These are phyloP conservation scores for Heliconius eleuchia DNA, from an alignment of 1,140 invertebrate species.

Conservation along the genomic window DNA sequence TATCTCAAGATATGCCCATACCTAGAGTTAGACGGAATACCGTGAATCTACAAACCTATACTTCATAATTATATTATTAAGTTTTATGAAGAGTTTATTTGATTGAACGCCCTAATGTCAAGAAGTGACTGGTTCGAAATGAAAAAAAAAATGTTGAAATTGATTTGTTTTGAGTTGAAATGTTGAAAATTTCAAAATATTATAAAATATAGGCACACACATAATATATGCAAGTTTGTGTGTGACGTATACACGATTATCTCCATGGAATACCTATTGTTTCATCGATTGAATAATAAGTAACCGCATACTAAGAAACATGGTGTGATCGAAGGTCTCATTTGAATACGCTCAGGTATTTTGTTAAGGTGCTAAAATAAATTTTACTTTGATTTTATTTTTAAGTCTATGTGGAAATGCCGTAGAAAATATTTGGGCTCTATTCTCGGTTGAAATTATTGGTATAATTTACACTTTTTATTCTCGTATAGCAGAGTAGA, in stretches of 20 bases:
- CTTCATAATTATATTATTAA: too few species aligned
- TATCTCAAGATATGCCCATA: too few species aligned
- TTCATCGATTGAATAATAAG: not conserved
- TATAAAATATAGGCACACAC: too few species aligned
- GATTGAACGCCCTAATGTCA: too few species aligned
- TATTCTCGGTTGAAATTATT: not conserved
- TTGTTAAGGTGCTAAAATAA: not conserved
- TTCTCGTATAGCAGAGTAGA: not conserved
- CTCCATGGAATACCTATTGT: slow-evolving; percentile 6
- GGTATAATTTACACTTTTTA: not conserved
- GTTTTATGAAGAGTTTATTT: too few species aligned
- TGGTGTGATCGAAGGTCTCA: not conserved
- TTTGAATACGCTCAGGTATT: slow-evolving; percentile 3
- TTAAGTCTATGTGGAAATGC: not conserved
- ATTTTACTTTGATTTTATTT: not conserved
- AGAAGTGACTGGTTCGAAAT: too few species aligned
- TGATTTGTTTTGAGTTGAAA: too few species aligned
- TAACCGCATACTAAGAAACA: not conserved
- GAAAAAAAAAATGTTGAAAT: too few species aligned
- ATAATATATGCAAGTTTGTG: not conserved
- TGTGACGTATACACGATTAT: not conserved
- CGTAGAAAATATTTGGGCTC: not conserved
- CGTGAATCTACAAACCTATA: too few species aligned
- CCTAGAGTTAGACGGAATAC: too few species aligned
- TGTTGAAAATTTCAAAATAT: not conserved